A percentile compares a stretch with the other conserved stretches of the same genome.
Evolutionary conservation across 2,797 vertebrate species (phyloP).

Genomic region (Scarus forsteni): DNA sequence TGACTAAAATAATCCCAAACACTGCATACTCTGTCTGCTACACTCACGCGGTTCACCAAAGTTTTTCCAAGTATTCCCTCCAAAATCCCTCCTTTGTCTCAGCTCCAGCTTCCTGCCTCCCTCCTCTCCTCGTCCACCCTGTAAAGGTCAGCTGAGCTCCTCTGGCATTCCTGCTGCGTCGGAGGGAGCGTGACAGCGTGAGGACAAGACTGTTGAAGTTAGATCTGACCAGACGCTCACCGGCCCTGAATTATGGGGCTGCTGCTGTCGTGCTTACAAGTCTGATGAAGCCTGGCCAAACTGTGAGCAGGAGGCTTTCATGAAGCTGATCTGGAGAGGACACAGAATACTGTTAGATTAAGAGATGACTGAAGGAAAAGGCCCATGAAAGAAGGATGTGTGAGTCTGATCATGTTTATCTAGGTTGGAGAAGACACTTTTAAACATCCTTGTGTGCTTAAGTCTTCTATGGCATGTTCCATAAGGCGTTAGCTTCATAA

Average conservation of each 20-base stretch:
- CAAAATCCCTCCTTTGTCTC: slow-evolving; percentile 39
- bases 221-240: slow-evolving; percentile 33
- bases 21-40: not conserved
- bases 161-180: slow-evolving; percentile 38
- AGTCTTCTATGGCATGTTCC: no score
- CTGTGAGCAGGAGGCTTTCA: slow-evolving; percentile 52
- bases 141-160: slow-evolving; percentile 58
- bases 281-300: slow-evolving; percentile 43
- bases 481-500: no score
- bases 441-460: not conserved
- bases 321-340: slow-evolving; percentile 18
- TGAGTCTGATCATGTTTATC: not conserved
- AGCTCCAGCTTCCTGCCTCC: slow-evolving; percentile 33
- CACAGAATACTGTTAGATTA: slow-evolving; percentile 19
- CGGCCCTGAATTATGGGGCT: slow-evolving; percentile 27
- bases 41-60: not conserved
- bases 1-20: not conserved
- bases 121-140: slow-evolving; percentile 19
- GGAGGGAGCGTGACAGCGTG: not conserved
- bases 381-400: not conserved
- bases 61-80: slow-evolving; percentile 35
- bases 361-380: not conserved
- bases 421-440: not conserved
- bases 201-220: not conserved
- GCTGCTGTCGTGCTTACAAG: slow-evolving; percentile 25